Conservation (phyloP, 2,888 invertebrate species). For the Enchytraeus crypticus region DNA sequence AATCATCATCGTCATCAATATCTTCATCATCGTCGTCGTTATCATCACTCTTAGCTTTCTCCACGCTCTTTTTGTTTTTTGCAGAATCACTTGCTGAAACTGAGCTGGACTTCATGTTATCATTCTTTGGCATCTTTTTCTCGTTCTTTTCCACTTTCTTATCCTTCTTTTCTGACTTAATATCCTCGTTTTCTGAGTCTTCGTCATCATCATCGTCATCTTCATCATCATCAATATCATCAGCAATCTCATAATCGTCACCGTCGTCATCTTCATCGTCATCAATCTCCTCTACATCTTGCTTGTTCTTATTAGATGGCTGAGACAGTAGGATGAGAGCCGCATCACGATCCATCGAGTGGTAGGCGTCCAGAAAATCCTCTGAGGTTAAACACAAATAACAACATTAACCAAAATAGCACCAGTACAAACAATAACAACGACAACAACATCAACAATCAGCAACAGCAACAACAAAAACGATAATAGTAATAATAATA, state of each 20-base stretch:
- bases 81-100: neutral
- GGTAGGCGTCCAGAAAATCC: constrained; percentile 5
- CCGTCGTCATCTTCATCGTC: neutral
- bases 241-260: neutral
- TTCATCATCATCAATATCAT: constrained; percentile 2
- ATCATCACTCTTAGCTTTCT: neutral
- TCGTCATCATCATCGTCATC: constrained; percentile 3
- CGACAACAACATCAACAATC: no score
- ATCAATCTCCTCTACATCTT: neutral
- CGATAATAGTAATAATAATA: no score
- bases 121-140: neutral
- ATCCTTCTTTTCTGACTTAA: neutral
- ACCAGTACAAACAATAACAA: neutral
- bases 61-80: neutral
- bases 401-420: neutral
- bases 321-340: constrained; percentile 1
- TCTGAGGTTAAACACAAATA: neutral
- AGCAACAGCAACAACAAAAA: no score
- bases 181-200: neutral
- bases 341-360: constrained; percentile 8
- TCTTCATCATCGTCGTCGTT: constrained; percentile 3
- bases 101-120: no score
- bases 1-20: constrained; percentile 6
- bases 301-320: neutral
- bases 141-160: neutral